Evolutionary conservation across 30 jellyfish, hydroid and myxozoan genomes (phyloP), one percentile per base, ranked within the genome.

Genomic region (Chrysaora quinquecirrha): DNA sequence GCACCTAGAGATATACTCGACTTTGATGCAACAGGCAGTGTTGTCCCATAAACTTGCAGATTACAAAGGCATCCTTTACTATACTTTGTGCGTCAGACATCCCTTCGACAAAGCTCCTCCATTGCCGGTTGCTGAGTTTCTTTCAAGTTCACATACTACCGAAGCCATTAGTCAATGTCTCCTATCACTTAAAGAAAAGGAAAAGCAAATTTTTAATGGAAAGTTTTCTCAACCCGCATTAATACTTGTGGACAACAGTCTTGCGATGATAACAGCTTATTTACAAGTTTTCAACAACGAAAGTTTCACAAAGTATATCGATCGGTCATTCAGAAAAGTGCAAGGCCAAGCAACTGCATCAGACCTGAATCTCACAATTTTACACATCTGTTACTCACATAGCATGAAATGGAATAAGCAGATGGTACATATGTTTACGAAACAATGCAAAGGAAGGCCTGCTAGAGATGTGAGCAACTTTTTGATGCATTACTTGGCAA

Each of bases 401-500:
- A 3, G 27, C 27, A 52, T 52, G 68, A 52, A 52, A 19, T 52
- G 68, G 68, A 47, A 34, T 22, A 72, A 72, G 46, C 6, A 6
- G 4, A 72, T 72, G 73, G 19, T 72, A 2, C 28, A 64, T 10
- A 64, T 7, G 76, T 3, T 27, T 4, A 2, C 7, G 21, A 32
- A 32, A 11, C 22, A 3, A 3, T 56, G 52, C 2, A 11, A 3
- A 2, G 52, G 56, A 3, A 14, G 21, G 11, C 2, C 76, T 3
- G 19, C 24, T 2, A 56, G 7, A 64, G 52, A 64, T 29, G 52
- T 32, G 3, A 64, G 27, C 7, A 16, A 64, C 3, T 64, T 64
- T 20, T 24, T 64, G 76, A 64, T 64, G 76, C 52, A 32, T 64
- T 64, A 7, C 56, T 64, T 64, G 7, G 76, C 76, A 14, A 7